A percentile compares a stretch with the other conserved stretches of the same genome.
These are phyloP conservation scores for Megaceryle torquata DNA, from an alignment of 2,113 vertebrate genomes.

Conservation along the genomic window DNA sequence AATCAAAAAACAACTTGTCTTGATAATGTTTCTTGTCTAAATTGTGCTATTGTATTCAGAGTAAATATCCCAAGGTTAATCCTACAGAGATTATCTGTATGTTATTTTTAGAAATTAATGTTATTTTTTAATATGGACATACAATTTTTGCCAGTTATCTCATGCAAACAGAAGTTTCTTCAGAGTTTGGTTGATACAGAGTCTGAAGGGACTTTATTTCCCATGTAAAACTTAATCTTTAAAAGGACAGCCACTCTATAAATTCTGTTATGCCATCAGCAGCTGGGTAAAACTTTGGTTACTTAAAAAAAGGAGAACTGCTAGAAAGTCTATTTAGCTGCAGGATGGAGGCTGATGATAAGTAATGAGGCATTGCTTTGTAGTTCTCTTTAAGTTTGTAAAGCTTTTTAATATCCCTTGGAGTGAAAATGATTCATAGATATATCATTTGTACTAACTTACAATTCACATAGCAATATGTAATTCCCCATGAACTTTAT, in stretches of 20 bases:
- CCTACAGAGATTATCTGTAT: background rate
- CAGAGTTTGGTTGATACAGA: background rate
- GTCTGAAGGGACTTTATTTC: background rate
- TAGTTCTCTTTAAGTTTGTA: background rate
- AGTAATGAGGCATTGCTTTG: background rate
- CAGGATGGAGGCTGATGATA: background rate
- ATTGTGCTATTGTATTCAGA: background rate
- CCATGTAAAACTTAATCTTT: background rate
- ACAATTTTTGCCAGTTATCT: background rate
- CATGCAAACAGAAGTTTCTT: background rate
- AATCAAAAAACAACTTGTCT: background rate
- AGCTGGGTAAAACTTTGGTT: background rate
- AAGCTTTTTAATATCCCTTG: background rate
- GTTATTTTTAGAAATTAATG: background rate
- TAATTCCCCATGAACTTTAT: slow-evolving; percentile 60
- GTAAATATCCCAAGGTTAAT: background rate
- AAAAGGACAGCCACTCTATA: background rate
- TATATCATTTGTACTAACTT: slow-evolving; percentile 41
- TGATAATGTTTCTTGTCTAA: background rate
- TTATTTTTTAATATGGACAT: background rate
- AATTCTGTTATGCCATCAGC: background rate
- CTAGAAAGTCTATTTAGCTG: background rate
- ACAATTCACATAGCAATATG: slow-evolving; percentile 27
- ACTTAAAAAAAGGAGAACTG: background rate
- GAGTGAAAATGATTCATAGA: background rate